These are phyloP conservation scores for Python bivittatus DNA, from an alignment of 2,113 vertebrate genomes.

Conservation along the genomic window DNA sequence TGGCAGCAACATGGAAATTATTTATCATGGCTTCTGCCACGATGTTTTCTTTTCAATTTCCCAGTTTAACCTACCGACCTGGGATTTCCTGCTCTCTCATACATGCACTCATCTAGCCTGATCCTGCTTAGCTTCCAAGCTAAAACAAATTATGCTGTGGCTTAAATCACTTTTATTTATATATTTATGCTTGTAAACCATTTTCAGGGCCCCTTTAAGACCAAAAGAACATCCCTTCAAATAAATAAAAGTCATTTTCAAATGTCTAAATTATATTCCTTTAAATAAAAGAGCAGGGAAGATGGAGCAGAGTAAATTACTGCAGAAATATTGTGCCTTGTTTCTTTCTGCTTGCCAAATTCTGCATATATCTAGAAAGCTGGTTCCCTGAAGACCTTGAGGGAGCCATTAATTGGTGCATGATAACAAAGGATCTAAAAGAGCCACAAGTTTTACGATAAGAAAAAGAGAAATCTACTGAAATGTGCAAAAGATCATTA, in stretches of 20 bases:
- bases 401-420: neutral
- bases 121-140: neutral
- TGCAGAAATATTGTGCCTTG: neutral
- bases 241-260: neutral
- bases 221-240: neutral
- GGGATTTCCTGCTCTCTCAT: neutral
- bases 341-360: neutral
- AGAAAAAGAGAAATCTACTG: neutral
- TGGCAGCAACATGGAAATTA: neutral
- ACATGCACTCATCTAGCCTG: neutral
- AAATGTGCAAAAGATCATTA: constrained; percentile 6
- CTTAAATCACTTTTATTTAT: neutral
- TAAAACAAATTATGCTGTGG: neutral
- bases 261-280: neutral
- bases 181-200: neutral
- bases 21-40: neutral
- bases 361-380: neutral
- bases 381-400: neutral
- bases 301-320: neutral
- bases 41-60: neutral
- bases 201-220: neutral
- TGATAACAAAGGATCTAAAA: neutral
- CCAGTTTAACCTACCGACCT: neutral
- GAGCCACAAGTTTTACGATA: neutral
- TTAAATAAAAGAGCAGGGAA: neutral